These are phyloP conservation scores for Tinea trinotella DNA, from an alignment of 2,888 invertebrate genomes.

Conservation along the genomic window DNA sequence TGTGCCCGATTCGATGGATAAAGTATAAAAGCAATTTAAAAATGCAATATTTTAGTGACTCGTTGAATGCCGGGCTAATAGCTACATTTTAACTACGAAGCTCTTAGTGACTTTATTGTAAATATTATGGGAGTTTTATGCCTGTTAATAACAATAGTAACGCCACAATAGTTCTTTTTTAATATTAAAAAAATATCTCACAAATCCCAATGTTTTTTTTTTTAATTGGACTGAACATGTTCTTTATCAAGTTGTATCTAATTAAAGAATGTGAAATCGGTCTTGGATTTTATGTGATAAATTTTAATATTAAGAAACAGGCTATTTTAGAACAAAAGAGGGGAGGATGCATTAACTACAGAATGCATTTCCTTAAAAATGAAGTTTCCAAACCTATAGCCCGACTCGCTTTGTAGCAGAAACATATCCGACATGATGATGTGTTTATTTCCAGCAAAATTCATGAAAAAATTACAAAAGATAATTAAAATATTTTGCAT, in stretches of 20 bases:
- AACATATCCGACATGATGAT: slow-evolving; percentile 47
- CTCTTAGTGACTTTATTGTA: background rate
- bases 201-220: background rate
- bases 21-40: too few relatives aligned
- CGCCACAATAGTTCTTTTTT: too few relatives aligned
- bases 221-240: background rate
- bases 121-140: background rate
- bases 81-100: background rate
- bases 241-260: too few relatives aligned
- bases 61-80: background rate
- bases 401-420: slow-evolving; percentile 57
- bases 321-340: slow-evolving; percentile 10
- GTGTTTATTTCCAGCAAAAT: slow-evolving; percentile 48
- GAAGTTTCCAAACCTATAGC: slow-evolving; percentile 68
- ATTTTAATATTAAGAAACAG: background rate
- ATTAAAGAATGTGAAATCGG: background rate
- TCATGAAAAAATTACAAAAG: slow-evolving; percentile 66
- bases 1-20: too few relatives aligned
- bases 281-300: background rate
- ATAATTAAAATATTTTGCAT: background rate
- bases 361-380: slow-evolving; percentile 55
- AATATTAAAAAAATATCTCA: background rate
- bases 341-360: slow-evolving; percentile 45
- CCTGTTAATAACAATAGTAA: background rate
- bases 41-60: too few relatives aligned